phyloP scores from a whole-genome alignment of 1,140 invertebrate genomes.

The Bradysia coprophila region DNA sequence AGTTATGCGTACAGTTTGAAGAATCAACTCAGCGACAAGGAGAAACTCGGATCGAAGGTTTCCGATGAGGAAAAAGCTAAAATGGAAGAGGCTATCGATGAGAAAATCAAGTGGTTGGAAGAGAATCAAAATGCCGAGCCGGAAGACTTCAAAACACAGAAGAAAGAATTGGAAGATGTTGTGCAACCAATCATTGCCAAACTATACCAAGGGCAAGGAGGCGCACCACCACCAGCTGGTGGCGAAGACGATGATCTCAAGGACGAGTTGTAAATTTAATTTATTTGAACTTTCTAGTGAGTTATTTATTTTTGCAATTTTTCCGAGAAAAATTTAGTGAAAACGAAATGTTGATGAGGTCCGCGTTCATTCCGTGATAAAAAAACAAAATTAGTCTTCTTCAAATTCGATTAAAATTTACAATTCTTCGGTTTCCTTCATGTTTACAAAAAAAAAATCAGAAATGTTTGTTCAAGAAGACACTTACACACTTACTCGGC shows the following conservation, averaged over 20 bases:
- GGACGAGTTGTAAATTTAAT: slow-evolving; percentile 63
- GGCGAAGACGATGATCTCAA: slow-evolving; percentile 63
- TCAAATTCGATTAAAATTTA: no score
- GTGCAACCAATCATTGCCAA: slow-evolving; percentile 97
- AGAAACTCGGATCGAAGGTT: slow-evolving; percentile 89
- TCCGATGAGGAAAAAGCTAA: slow-evolving; percentile 85
- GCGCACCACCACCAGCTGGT: slow-evolving; percentile 45
- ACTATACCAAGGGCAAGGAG: slow-evolving; percentile 75
- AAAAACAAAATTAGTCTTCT: no score
- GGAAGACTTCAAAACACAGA: slow-evolving; percentile 90
- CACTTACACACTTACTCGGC: no score
- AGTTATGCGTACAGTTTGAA: slow-evolving; percentile 96
- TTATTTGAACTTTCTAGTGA: neutral
- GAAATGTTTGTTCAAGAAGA: no score
- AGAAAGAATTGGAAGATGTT: slow-evolving; percentile 90
- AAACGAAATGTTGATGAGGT: no score
- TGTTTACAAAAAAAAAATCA: no score
- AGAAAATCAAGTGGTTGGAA: slow-evolving; percentile 97
- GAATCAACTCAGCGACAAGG: slow-evolving; percentile 94
- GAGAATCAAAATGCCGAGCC: slow-evolving; percentile 85
- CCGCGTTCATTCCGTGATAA: no score
- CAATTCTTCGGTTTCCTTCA: no score
- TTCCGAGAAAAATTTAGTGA: neutral
- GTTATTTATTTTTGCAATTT: neutral
- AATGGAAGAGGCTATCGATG: slow-evolving; percentile 90